phyloP scores from a whole-genome alignment of 2,113 vertebrate species.

The Gavia stellata region DNA sequence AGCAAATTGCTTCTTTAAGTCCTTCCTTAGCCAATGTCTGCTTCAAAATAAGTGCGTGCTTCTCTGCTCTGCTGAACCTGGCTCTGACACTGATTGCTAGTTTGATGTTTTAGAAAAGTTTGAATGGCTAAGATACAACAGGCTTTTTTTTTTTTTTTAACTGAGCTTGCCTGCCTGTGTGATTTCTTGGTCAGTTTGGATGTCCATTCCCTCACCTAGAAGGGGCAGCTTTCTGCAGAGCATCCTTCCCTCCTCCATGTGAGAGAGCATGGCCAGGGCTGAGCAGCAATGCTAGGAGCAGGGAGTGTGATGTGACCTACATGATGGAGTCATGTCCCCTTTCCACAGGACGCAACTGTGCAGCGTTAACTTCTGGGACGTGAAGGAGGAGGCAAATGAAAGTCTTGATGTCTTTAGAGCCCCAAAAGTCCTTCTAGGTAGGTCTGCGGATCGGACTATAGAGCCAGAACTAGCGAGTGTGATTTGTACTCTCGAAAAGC shows the following conservation, averaged over 20 bases:
- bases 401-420: not conserved
- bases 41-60: fast-evolving
- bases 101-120: not conserved
- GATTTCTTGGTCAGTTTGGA: not conserved
- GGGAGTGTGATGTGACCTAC: not conserved
- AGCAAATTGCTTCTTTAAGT: not conserved
- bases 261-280: not conserved
- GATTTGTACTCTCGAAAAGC: not conserved
- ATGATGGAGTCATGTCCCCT: not conserved
- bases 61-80: not conserved
- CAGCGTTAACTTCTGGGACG: not conserved
- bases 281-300: not conserved
- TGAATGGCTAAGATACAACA: not conserved
- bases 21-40: not conserved
- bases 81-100: not conserved
- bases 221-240: not conserved
- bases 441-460: not conserved
- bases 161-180: not conserved
- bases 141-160: too few species aligned
- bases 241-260: not conserved
- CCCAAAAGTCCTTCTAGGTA: not conserved
- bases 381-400: not conserved
- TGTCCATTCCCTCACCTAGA: not conserved
- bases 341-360: not conserved
- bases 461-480: not conserved